Percentiles rank a stretch among this genome's conserved stretches.
Evolutionary conservation across 2,888 invertebrate genomes (phyloP).

Genomic region (Cantharis rufa): DNA sequence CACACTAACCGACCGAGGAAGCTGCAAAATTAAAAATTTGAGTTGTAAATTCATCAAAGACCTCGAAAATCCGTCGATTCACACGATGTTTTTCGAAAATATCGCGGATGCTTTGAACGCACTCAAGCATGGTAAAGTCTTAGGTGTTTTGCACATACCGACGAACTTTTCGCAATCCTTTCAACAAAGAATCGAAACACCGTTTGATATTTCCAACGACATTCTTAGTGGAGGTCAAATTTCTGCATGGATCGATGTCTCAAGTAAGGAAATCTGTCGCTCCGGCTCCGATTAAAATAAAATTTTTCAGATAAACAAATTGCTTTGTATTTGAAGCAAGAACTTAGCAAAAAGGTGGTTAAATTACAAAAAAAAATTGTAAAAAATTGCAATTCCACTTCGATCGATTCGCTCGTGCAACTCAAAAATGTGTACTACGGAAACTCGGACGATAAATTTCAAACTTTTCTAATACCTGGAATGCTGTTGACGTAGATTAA

Average conservation of each 20-base stretch:
- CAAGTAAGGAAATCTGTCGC: constrained; percentile 60
- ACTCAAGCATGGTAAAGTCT: constrained; percentile 60
- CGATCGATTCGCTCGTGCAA: constrained; percentile 67
- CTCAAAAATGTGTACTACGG: constrained; percentile 76
- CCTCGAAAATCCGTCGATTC: constrained; percentile 62
- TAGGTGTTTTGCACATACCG: constrained; percentile 70
- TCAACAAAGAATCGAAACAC: constrained; percentile 62
- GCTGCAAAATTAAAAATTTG: constrained; percentile 61
- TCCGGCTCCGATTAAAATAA: not conserved
- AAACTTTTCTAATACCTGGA: constrained; percentile 83
- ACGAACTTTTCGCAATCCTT: constrained; percentile 74
- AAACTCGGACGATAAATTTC: constrained; percentile 68
- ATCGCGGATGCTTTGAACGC: constrained; percentile 60
- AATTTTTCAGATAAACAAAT: constrained; percentile 77
- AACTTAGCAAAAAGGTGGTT: constrained; percentile 70
- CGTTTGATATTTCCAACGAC: constrained; percentile 60
- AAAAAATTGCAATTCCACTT: constrained; percentile 63
- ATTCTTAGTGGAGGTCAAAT: constrained; percentile 66
- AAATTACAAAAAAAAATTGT: constrained; percentile 68
- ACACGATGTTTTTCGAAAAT: constrained; percentile 58
- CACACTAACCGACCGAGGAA: constrained; percentile 46
- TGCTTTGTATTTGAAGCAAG: constrained; percentile 71
- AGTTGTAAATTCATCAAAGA: constrained; percentile 66
- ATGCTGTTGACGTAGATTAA: constrained; percentile 72
- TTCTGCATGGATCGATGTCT: constrained; percentile 73